Base-by-base conservation (phyloP, 1,140 invertebrate genomes). In the Epicauta chinensis region DNA sequence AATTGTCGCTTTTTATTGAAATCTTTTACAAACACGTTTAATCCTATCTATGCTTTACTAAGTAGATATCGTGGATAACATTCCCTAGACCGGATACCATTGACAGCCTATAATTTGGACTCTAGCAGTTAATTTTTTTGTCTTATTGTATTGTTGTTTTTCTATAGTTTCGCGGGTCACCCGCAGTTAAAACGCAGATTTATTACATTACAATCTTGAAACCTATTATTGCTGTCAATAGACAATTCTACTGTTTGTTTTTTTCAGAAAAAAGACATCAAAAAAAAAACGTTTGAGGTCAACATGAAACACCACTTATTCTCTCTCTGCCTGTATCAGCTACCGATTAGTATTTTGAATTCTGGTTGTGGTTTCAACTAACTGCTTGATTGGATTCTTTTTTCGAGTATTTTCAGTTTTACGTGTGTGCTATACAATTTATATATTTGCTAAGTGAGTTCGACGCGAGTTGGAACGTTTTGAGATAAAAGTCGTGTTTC, bases 401-500 rank as follows among this genome's bases (percentile, higher is more conserved):
- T 23, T 23, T 23, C 4, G 1, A 23, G 23, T 3, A 23, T 7
- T 23, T 23, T 23, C 1, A 23, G 7, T 7, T 3, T 4, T 4
- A 23, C 2, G 4, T 23, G 23, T 23, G 23, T 7, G 4, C 4
- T 23, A 23, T 44, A 54, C 47, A 56, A 64, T 60, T 64, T 62
- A 62, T 60, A 50, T 43, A 60, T 58, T 50, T 44, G 45, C 48
- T 58, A 60, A 62, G 47, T 56, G 55, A 53, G 53, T 44, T 14
- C 46, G 58, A 62, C 51, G 57, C 50, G 51, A 52, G 42, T 54
- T 59, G 53, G 34, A 23, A 53, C 58, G 54, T 62, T 23, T 62
- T 60, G 34, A 62, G 57, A 62, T 62, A 61, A 62, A 57, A 56
- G 55, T 40, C 55, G 39, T 60, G 53, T 62, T 60, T 58, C 46